Base-by-base conservation (phyloP, 2,113 vertebrate genomes). In the Ellobius talpinus region DNA sequence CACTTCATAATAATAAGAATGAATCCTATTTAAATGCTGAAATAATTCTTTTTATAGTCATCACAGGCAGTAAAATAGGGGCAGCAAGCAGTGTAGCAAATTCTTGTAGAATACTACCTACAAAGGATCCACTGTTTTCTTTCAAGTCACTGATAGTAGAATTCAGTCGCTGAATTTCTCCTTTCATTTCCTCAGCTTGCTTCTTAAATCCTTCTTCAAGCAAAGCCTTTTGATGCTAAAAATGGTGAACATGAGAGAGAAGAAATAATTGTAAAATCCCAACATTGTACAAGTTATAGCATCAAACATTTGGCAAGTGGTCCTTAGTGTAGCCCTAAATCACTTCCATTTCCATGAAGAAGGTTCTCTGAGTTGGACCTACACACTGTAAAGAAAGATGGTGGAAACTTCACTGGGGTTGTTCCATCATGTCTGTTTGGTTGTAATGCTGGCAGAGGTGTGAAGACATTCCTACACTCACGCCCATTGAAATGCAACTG, bases 31-130 rank as follows among this genome's bases (percentile, higher is more conserved):
- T 68, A 26, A 94, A 70, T 1, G 72, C 0, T 2, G 19, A 81
- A 2, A 0, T 2, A 3, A 94, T 0, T 0, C 58, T 68, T 7
- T 0, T 66, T 29, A 73, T 0, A 89, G 16, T 0, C 1, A 0
- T 7, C 14, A 0, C 1, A 65, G 1, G 0, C 7, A 36, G 0
- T n/a, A 21, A 47, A 73, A 0, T 6, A 36, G 89, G 52, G 55
- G 0, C 1, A 87, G 0, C 0, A 3, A 95, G 0, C 10, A 90
- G 0, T 66, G 81, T 3, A 91, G 19, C 0, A 1, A 3, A 95
- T 0, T 11, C 87, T 0, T 66, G 63, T 3, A 91, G 24, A 0
- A 5, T 89, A 1, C 0, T 7, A 0, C 65, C 82, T 36, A 97
- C 0, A 10, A 0, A 63, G 9, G 50, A 0, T 23, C 3, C 3